phyloP scores from a whole-genome alignment of 2,888 invertebrate species.

The Carpatolechia fugitivella region DNA sequence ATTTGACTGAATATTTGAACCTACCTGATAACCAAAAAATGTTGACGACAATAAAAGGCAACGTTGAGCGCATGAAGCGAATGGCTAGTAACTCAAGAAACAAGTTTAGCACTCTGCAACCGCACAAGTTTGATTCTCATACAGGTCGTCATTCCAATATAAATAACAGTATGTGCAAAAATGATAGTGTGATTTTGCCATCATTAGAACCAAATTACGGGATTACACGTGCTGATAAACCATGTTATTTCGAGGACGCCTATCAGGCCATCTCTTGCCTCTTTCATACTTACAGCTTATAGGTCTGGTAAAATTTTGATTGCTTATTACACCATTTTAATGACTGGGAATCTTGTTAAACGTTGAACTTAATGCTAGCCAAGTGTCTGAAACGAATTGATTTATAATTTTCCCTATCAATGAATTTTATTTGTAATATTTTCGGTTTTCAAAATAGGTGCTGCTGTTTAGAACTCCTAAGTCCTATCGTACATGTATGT shows the following conservation, averaged over 20 bases:
- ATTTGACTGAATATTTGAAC: conserved; percentile 54
- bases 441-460: no score
- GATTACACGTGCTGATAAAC: conserved; percentile 53
- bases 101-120: conserved; percentile 47
- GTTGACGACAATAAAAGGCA: conserved; percentile 53
- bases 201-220: conserved; percentile 68
- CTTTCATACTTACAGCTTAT: conserved; percentile 56
- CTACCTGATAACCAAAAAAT: conserved; percentile 61
- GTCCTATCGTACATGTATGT: no score
- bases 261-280: conserved; percentile 65
- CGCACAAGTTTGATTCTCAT: conserved; percentile 41
- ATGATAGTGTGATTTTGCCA: conserved; percentile 38
- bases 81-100: conserved; percentile 52
- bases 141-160: conserved; percentile 37
- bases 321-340: no score
- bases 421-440: no score
- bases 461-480: no score
- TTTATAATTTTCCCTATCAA: no score
- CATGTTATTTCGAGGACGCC: conserved; percentile 64
- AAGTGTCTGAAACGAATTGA: no score
- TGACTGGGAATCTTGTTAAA: no score
- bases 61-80: conserved; percentile 54
- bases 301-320: not conserved
- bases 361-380: no score
- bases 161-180: conserved; percentile 35